Evolutionary conservation across 1,140 invertebrate genomes (phyloP), one percentile per base, ranked within the genome.

Genomic region (Heliothis virescens): DNA sequence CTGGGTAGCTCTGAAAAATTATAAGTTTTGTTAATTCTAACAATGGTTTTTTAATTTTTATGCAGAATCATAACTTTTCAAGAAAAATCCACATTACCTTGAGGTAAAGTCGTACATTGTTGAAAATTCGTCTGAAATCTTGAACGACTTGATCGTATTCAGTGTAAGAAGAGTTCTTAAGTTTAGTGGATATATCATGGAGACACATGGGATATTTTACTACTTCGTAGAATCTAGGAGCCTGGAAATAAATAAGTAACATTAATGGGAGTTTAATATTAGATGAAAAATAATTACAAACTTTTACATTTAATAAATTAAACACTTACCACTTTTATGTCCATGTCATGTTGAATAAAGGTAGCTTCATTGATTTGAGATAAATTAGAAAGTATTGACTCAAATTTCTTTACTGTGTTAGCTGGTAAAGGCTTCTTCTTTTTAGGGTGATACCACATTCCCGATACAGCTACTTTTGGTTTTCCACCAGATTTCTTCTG

Each of bases 181-280:
- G 82, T 82, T 95, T 94, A 4, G 94, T 92, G 21, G 88, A 89
- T 76, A 95, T 94, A 80, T 95, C 92, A 63, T 93, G 89, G 11
- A 95, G 87, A 71, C 92, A 93, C 90, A 95, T 94, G 16, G 94
- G 94, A 83, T 94, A 91, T 81, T 95, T 95, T n/a, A 95, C 90
- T 18, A 95, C 90, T 85, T 94, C 94, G 74, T 94, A 94, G 85
- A 94, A 95, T 81, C 93, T 89, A n/a, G 94, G 94, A 73, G 92
- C 93, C 94, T 95, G 85, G 59, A 92, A 65, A 62, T 11, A 18
- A 9, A 65, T 18, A 71, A 26, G n/a, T 21, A 63, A 52, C 47
- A 0, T 12, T 69, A 29, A 76, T 29, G 55, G 65, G 16, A 55
- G 59, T 3, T 13, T 62, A 52, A 29, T 16, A 53, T 7, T 52